Percentiles rank a stretch among this genome's conserved stretches.
These are phyloP conservation scores for Drosophila ficusphila DNA, from an alignment of 1,140 invertebrate genomes.

Conservation along the genomic window DNA sequence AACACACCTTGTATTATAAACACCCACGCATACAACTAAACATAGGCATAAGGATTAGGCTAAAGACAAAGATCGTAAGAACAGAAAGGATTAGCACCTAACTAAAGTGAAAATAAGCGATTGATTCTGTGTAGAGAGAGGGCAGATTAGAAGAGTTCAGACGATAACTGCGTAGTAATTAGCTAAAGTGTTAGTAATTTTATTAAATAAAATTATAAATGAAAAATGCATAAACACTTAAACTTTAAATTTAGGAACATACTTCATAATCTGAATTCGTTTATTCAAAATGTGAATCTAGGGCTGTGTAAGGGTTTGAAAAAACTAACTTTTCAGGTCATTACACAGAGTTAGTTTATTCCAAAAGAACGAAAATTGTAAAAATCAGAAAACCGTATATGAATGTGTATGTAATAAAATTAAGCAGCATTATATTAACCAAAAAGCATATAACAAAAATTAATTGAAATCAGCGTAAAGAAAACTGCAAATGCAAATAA, in stretches of 20 bases:
- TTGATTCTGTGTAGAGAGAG: constrained; percentile 13
- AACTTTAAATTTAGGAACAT: constrained; percentile 50
- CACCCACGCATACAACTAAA: constrained; percentile 49
- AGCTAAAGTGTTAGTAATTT: constrained; percentile 83
- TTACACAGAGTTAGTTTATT: constrained; percentile 35
- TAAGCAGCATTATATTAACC: constrained; percentile 82
- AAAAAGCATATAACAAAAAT: constrained; percentile 61
- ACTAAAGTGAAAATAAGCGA: constrained; percentile 56
- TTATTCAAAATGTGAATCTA: constrained; percentile 30
- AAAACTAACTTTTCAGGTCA: neutral
- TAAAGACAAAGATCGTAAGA: constrained; percentile 55
- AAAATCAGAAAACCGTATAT: constrained; percentile 76
- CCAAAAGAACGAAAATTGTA: constrained; percentile 49
- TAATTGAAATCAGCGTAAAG: constrained; percentile 69
- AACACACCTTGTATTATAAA: constrained; percentile 75
- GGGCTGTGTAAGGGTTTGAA: constrained; percentile 50
- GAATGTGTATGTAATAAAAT: constrained; percentile 78
- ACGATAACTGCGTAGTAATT: constrained; percentile 66
- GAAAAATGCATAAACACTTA: constrained; percentile 49
- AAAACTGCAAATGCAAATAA: constrained; percentile 35
- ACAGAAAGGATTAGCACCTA: constrained; percentile 58
- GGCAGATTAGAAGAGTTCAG: constrained; percentile 12
- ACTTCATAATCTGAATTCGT: constrained; percentile 45
- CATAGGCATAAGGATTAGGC: constrained; percentile 53
- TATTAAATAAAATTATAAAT: constrained; percentile 80